These are phyloP conservation scores for Prionailurus viverrinus DNA, from an alignment of 2,113 vertebrate genomes.

Conservation along the genomic window DNA sequence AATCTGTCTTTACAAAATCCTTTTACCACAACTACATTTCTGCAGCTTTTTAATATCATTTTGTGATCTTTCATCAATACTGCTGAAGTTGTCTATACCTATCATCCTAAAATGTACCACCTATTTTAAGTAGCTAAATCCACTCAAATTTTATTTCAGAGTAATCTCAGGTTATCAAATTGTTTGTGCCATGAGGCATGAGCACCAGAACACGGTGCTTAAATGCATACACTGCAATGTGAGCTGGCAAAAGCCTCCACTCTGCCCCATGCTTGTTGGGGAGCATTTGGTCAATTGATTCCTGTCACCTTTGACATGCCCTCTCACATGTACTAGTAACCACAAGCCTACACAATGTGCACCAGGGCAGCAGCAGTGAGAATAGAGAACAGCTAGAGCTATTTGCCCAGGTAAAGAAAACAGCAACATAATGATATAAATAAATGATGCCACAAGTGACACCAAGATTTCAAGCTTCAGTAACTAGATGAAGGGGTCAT, in stretches of 20 bases:
- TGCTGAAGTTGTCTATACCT: neutral
- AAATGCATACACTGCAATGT: neutral
- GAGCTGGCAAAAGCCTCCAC: neutral
- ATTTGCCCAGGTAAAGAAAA: constrained; percentile 32
- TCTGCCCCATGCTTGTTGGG: neutral
- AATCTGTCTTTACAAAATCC: constrained; percentile 72
- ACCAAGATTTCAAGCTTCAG: constrained; percentile 33
- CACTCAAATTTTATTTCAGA: constrained; percentile 9
- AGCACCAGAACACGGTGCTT: neutral
- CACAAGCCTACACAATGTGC: neutral
- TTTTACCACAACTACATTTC: constrained; percentile 56
- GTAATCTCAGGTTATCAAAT: neutral
- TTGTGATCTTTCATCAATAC: constrained; percentile 44
- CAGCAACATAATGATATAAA: neutral
- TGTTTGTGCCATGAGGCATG: neutral
- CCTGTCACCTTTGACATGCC: neutral
- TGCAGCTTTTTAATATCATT: constrained; percentile 16
- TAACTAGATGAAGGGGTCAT: neutral
- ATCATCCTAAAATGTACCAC: neutral
- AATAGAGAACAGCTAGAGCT: neutral
- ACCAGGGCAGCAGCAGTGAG: neutral
- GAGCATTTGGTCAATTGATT: neutral
- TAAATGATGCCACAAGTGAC: constrained; percentile 26
- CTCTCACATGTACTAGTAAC: neutral
- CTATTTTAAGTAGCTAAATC: constrained; percentile 16